Evolutionary conservation across 2,113 vertebrate species (phyloP), one percentile per base, ranked within the genome.

Genomic region (Sialia sialis): DNA sequence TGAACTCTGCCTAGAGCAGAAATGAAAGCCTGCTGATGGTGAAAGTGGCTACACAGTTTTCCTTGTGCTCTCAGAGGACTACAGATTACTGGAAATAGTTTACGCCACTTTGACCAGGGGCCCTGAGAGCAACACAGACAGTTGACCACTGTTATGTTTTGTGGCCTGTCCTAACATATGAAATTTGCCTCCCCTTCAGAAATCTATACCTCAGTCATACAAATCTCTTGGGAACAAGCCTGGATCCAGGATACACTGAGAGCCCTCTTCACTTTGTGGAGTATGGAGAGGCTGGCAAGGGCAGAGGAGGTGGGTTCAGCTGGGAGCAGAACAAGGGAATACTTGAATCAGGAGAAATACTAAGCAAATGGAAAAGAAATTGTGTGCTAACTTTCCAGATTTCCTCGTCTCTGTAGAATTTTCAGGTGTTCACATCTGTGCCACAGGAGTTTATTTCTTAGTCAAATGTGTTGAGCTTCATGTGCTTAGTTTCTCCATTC

Each of bases 121-220:
- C 69, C 63, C 58, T 51, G 18, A 41, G 34, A 91, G 85, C 58
- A 54, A 41, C 16, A 66, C 62, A 79, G 87, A 83, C 90, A 85
- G 92, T 11, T 73, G 92, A 93, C 92, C 87, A 75, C 90, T 76
- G 41, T 58, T 85, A 10, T 62, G 39, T 66, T 72, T 95, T 88
- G 92, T 93, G 85, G 94, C 70, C 82, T 91, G 78, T 94, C 92
- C 90, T 96, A 94, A 96, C 66, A 72, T 85, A 91, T 76, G 82
- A 72, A 91, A 91, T 93, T 95, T 94, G 81, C 84, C 87, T 94
- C 77, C 77, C 74, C 77, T 96, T 95, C 87, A 94, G 95, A 95
- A 96, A 89, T 91, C 77, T 91, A 81, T 95, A 93, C 87, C 87
- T 89, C 95, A 94, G 44, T 87, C 87, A 93, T 2, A 92, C 38